Evolutionary conservation across 1,140 invertebrate species (phyloP), one percentile per base, ranked within the genome.

Genomic region (Drosophila biarmipes): DNA sequence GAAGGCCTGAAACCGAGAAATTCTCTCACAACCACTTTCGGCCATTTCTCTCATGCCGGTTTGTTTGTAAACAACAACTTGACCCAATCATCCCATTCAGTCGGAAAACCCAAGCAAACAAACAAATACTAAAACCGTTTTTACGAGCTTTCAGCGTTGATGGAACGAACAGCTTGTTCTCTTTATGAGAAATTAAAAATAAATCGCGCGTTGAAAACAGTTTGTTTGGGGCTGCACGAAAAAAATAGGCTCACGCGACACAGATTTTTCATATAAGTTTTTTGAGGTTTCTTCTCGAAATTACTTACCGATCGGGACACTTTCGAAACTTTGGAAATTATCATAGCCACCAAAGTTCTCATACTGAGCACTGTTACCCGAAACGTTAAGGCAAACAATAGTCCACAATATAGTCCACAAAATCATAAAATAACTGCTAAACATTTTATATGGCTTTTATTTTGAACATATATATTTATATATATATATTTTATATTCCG

Each of bases 81-180:
- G 84, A 84, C 80, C 84, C 72, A 82, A 82, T 67, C 42, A 40
- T 58, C 61, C 62, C 53, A 53, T 76, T 76, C 54, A 27, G 48
- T 76, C 62, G 62, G 72, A 57, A 46, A 52, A 69, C 59, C 61
- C 43, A 68, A 86, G 82, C 27, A 84, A 89, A 89, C 72, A 89
- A 87, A 89, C 79, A 87, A 87, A 87, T 73, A 84, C 67, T 89
- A 62, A 87, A 84, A 82, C 43, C 51, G 56, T 52, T 78, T 80
- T 87, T 78, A 87, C 84, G 84, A 87, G 84, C 84, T 89, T 89
- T 89, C 31, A 6, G 84, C 76, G 84, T 77, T 87, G 84, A 84
- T 84, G 84, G 84, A 87, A 87, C 84, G 78, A 78, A 78, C 82
- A 87, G 82, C 82, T 68, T 86, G 82, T 86, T 86, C 81, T 78